These are phyloP conservation scores for Fratercula arctica DNA, from an alignment of 2,797 vertebrate species.

Conservation along the genomic window DNA sequence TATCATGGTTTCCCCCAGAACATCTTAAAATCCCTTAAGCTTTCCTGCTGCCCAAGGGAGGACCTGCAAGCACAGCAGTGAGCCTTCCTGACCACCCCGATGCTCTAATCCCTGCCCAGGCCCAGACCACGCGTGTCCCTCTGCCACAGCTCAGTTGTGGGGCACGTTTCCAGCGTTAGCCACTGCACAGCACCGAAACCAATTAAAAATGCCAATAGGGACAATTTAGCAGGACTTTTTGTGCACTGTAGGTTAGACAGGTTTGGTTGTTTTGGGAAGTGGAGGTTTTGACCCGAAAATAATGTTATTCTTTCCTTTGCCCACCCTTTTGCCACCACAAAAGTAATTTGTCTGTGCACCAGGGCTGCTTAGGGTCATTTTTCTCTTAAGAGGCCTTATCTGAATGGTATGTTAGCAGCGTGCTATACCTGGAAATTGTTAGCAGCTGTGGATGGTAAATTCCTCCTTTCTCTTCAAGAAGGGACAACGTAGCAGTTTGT, in stretches of 20 bases:
- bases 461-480: background rate
- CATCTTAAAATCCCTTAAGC: background rate
- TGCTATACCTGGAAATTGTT: background rate
- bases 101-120: background rate
- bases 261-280: background rate
- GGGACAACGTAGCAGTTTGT: background rate
- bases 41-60: background rate
- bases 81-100: background rate
- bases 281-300: background rate
- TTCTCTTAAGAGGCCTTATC: background rate
- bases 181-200: background rate
- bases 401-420: rapidly evolving
- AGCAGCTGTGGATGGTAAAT: background rate
- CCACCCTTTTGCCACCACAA: background rate
- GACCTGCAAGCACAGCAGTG: background rate
- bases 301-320: background rate
- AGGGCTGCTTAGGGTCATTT: background rate
- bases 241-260: background rate
- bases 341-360: background rate
- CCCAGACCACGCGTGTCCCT: background rate
- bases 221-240: background rate
- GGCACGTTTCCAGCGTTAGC: rapidly evolving
- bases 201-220: background rate
- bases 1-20: background rate
- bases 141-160: too few relatives aligned